Evolutionary conservation across 1,140 invertebrate species (phyloP).

Genomic region (Acromyrmex echinatior): DNA sequence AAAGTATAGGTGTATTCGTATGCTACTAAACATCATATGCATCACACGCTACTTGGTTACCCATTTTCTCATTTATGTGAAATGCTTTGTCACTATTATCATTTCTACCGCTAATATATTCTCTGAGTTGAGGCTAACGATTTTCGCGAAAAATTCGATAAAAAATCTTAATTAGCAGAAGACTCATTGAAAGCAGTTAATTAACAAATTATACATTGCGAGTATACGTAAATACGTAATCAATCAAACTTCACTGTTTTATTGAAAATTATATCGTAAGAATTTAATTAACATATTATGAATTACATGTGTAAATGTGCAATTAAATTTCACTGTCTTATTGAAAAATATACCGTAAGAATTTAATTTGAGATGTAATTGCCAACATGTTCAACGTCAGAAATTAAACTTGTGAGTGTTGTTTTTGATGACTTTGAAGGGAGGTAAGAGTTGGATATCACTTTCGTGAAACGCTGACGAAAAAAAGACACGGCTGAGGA

Average conservation of each 20-base stretch:
- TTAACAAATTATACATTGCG: neutral
- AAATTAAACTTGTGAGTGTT: neutral
- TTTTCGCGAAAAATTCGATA: neutral
- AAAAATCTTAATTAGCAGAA: neutral
- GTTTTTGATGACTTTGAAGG: neutral
- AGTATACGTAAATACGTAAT: neutral
- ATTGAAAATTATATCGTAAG: neutral
- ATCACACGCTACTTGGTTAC: conserved; percentile 60
- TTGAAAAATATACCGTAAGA: conserved; percentile 1
- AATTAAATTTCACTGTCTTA: neutral
- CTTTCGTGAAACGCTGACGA: conserved; percentile 51
- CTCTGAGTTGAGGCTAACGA: neutral
- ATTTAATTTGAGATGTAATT: neutral
- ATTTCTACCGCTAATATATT: neutral
- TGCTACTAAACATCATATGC: conserved; percentile 51
- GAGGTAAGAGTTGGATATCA: neutral
- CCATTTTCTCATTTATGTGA: conserved; percentile 47
- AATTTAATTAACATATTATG: neutral
- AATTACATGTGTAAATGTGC: neutral
- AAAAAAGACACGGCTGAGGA: conserved; percentile 72
- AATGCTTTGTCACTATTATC: conserved; percentile 28
- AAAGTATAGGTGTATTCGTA: conserved; percentile 44
- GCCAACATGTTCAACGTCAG: neutral
- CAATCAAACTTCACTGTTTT: neutral
- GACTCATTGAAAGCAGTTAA: neutral